Conservation (phyloP, 2,888 invertebrate species). For the Hofmannophila pseudospretella region DNA sequence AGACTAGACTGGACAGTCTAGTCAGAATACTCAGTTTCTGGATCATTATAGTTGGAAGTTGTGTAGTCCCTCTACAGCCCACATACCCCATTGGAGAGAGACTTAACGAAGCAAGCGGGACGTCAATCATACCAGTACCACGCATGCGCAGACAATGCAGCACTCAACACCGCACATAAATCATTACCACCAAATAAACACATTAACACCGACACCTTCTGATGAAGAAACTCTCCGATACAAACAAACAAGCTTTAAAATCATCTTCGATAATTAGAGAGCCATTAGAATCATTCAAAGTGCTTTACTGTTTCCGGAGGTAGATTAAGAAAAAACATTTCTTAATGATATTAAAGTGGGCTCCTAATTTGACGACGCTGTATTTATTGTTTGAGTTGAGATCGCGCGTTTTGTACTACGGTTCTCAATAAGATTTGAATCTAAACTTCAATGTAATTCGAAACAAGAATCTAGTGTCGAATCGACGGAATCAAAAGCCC, state of each 20-base stretch:
- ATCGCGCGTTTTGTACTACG: too few species aligned
- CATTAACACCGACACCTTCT: background rate
- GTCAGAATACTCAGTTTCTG: too few species aligned
- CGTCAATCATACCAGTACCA: conserved; percentile 48
- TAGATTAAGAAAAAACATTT: conserved; percentile 35
- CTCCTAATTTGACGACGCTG: background rate
- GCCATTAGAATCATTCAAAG: background rate
- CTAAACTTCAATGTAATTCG: too few species aligned
- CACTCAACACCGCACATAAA: conserved; percentile 12
- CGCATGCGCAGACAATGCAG: conserved; percentile 35
- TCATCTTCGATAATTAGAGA: conserved; percentile 6
- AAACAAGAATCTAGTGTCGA: too few species aligned
- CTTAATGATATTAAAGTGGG: background rate
- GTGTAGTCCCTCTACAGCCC: background rate
- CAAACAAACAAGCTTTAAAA: conserved; percentile 4
- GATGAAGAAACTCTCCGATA: background rate
- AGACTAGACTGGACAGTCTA: too few species aligned
- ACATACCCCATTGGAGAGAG: conserved; percentile 33
- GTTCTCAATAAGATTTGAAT: too few species aligned
- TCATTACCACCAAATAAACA: background rate
- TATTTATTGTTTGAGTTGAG: too few species aligned
- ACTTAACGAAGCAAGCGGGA: conserved; percentile 50
- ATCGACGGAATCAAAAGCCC: too few species aligned
- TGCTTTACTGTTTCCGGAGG: conserved; percentile 23
- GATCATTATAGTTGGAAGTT: background rate